phyloP scores from a whole-genome alignment of 2,888 invertebrate genomes.

The Drosophila aldrichi region DNA sequence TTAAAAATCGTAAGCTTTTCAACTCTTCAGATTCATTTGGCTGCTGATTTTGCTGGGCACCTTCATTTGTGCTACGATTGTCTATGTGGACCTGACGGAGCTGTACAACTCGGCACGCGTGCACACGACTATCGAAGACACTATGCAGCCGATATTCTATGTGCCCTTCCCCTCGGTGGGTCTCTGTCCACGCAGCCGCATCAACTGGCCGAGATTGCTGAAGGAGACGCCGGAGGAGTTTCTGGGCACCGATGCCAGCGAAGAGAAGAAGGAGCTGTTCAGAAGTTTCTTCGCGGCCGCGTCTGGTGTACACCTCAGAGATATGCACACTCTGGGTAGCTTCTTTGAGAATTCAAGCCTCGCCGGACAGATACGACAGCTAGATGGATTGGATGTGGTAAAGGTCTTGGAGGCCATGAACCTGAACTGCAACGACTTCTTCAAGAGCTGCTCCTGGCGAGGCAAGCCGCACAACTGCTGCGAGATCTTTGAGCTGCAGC shows the following conservation, averaged over 20 bases:
- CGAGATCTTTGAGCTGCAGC: constrained; percentile 85
- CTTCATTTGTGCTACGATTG: constrained; percentile 64
- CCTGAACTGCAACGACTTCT: constrained; percentile 82
- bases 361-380: constrained; percentile 49
- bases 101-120: constrained; percentile 70
- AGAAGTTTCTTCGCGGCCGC: constrained; percentile 66
- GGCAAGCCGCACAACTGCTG: constrained; percentile 85
- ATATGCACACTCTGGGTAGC: constrained; percentile 41
- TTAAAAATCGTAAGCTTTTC: not conserved
- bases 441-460: constrained; percentile 85
- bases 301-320: constrained; percentile 62
- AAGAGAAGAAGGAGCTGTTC: constrained; percentile 63
- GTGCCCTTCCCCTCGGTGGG: constrained; percentile 82
- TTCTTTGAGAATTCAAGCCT: constrained; percentile 67
- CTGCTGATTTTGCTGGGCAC: constrained; percentile 74
- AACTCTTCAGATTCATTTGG: constrained; percentile 74
- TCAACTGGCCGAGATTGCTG: constrained; percentile 75
- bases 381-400: constrained; percentile 75
- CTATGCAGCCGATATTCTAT: constrained; percentile 77
- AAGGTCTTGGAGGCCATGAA: constrained; percentile 66
- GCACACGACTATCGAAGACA: constrained; percentile 82
- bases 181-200: constrained; percentile 79
- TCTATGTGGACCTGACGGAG: constrained; percentile 74
- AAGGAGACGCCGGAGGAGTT: constrained; percentile 67
- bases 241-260: constrained; percentile 69